A percentile compares a stretch with the other conserved stretches of the same genome.
Conservation (phyloP, 2,113 vertebrate genomes). For the Callopanchax toddi region DNA sequence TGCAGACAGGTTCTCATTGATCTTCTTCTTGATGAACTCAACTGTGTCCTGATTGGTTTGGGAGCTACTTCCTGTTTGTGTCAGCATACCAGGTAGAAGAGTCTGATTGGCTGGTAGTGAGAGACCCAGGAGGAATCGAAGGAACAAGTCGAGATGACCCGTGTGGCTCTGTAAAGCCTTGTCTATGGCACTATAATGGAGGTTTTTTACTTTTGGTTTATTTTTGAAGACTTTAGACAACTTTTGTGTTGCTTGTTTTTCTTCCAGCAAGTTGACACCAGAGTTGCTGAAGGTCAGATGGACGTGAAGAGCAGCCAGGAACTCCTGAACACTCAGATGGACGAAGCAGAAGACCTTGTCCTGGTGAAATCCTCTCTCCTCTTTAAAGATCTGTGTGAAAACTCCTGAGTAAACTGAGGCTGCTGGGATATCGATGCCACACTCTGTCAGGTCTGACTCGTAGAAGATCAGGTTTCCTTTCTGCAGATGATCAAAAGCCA, state of each 20-base stretch:
- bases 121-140: too few species aligned
- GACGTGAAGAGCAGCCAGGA: constrained; percentile 57
- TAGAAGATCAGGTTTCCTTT: too few species aligned
- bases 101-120: constrained; percentile 32
- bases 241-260: neutral
- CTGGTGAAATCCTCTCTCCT: constrained; percentile 26
- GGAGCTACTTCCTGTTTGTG: neutral
- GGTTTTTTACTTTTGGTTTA: neutral
- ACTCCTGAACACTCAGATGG: constrained; percentile 58
- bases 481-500: constrained; percentile 36
- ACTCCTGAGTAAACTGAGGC: constrained; percentile 28
- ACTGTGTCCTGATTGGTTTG: too few species aligned
- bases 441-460: too few species aligned
- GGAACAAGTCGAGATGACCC: constrained; percentile 43
- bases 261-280: constrained; percentile 27
- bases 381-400: constrained; percentile 36
- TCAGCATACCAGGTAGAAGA: neutral
- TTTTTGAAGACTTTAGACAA: neutral
- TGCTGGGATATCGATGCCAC: neutral
- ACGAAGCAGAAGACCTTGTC: too few species aligned
- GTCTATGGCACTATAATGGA: constrained; percentile 36
- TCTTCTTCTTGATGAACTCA: constrained; percentile 25
- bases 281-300: constrained; percentile 41
- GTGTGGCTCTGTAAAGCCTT: constrained; percentile 34
- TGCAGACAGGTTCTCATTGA: constrained; percentile 5